Evolutionary conservation across 2,113 vertebrate species (phyloP).

Genomic region (Isurus oxyrinchus): DNA sequence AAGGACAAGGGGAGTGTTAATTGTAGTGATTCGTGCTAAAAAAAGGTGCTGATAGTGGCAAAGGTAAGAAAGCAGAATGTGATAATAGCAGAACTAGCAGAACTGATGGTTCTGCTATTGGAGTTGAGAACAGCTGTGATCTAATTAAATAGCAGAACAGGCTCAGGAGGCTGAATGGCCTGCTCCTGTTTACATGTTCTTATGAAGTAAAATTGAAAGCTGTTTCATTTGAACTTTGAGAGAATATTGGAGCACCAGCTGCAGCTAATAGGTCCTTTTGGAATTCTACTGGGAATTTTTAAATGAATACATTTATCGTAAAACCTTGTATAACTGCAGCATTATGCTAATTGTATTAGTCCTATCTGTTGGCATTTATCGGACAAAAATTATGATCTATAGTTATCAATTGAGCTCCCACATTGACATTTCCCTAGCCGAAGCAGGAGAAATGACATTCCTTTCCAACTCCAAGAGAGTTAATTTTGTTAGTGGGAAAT

Average conservation of each 20-base stretch:
- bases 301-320: not conserved
- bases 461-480: not conserved
- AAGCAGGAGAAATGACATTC: not conserved
- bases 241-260: not conserved
- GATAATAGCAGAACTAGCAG: no score
- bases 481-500: not conserved
- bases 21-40: no score
- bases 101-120: no score
- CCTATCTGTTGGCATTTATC: not conserved
- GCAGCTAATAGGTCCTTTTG: not conserved
- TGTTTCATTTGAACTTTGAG: not conserved
- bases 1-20: no score
- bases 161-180: not conserved
- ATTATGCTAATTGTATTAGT: not conserved
- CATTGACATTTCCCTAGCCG: not conserved
- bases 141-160: not conserved
- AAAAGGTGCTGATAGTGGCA: not conserved
- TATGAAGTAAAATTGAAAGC: not conserved
- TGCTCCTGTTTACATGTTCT: not conserved
- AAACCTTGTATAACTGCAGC: not conserved
- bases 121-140: not conserved
- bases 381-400: not conserved
- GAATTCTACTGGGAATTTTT: not conserved
- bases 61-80: not conserved
- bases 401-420: not conserved